Base-by-base conservation (phyloP, 1,140 invertebrate species). In the Chymomyza costata region DNA sequence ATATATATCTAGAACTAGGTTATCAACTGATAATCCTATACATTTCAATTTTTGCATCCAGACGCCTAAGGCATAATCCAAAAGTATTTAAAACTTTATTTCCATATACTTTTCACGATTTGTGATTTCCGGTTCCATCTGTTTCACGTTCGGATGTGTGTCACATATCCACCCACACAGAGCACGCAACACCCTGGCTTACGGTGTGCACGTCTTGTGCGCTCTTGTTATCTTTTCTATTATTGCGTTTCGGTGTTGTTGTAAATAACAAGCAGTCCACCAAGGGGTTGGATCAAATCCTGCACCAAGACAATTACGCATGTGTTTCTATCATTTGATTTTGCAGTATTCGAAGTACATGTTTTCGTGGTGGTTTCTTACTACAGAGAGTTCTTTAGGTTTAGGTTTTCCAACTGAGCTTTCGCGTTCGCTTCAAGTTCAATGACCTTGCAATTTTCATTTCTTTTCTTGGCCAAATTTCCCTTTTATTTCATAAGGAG, bases 401-500 rank as follows among this genome's bases (percentile, higher is more conserved):
- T 53, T 56, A 39, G 41, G 37, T 53, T 73, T 74, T 53, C 45
- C 52, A 50, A 40, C 55, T 74, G 52, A 45, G 48, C 64, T 68
- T 67, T 73, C 43, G 16, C 52, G 43, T 56, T 38, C 15, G 6
- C 17, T 11, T 28, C 44, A 43, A 55, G 69, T 73, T 73, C 69
- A 73, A 45, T 73, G 69, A 73, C 68, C 69, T 68, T 68, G 60
- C 55, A 41, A 52, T 68, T 74, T 68, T 57, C 69, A 35, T 74
- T 74, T 74, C 60, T 48, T 68, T 74, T 74, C 69, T 65, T 68
- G 34, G 48, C 57, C 40, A 30, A 28, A 52, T 65, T 64, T 60
- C 54, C 46, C 39, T 54, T 51, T 38, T 37, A 31, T 7, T 11
- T 17, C 15, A 32, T 32, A 38, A 34, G 59, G 46, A 51, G 52